Evolutionary conservation across 2,888 invertebrate species (phyloP), one percentile per base, ranked within the genome.

Genomic region (Ditula angustiorana): DNA sequence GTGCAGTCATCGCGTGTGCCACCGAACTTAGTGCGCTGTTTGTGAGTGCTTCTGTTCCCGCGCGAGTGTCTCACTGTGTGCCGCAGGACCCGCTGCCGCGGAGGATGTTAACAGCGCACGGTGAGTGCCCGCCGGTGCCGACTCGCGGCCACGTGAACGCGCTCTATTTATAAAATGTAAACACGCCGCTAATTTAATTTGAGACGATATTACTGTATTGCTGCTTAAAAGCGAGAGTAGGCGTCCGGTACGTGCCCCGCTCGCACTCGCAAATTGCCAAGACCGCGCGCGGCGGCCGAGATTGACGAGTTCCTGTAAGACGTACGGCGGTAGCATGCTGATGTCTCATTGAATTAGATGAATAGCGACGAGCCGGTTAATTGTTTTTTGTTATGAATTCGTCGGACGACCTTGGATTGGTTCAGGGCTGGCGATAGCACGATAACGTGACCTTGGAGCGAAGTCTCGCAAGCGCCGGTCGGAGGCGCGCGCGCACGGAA

Each of bases 61-160:
- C 88, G 81, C 91, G 86, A 88, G 92, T 92, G 91, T 88, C 88
- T 57, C 58, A 64, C 59, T 88, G 91, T 91, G 91, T 88, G 86
- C 85, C 86, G 82, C 84, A 87, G 88, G 85, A 87, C 81, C 87
- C 85, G 86, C 83, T 77, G 82, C 82, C 85, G 86, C 90, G 85
- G 92, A 92, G 92, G 91, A 92, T 92, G 92, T 92, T 92, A 90
- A 90, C 92, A 92, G 92, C 90, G 83, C 88, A 91, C 91, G 92
- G 92, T 92, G 87, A 92, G 92, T 92, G 85, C 80, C 78, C 76
- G 74, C 76, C 76, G 72, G 74, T 73, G 79, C 87, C 77, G 74
- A 72, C 75, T 71, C 77, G 81, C 85, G 85, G 86, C 91, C 92
- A 92, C 91, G 92, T 92, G 92, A 92, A 89, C 82, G 78, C 82